Base-by-base conservation (phyloP, 2,888 invertebrate genomes). In the Diploptera punctata region DNA sequence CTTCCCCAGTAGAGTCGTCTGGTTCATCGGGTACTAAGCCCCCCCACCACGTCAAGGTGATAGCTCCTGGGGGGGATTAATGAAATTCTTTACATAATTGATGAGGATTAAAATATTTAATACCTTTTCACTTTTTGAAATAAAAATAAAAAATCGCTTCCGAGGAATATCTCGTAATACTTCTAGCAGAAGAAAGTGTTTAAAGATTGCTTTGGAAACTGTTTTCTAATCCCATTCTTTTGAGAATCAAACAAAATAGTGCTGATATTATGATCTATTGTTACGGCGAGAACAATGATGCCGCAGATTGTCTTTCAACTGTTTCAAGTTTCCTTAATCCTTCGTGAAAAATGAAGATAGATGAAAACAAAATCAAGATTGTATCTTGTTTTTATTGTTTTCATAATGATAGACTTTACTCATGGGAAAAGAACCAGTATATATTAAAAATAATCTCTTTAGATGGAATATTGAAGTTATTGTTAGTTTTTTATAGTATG, bases 321-420 rank as follows among this genome's bases (percentile, higher is more conserved):
- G 38, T 62, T 62, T 43, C 38, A 2, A 33, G 38, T 18, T n/a
- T 43, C 19, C 43, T 62, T 52, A 62, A 62, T 62, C 62, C 62
- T 33, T 18, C 61, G 21, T 21, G 62, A n/a, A 18, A 29, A 29
- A 62, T 38, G 38, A 38, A 21, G 18, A 38, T n/a, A 10, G 33
- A 61, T 61, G 61, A 38, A 61, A 43, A 62, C 62, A 43, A 62
- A 62, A 62, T 62, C 62, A 62, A 24, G 62, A 43, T 62, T 62
- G 5, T 4, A 19, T 16, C 16, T 13, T 2, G 16, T 62, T 62
- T 62, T 43, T n/a, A n/a, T 62, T 16, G 2, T 24, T 52, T 13
- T 21, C 19, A 52, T 52, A 13, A 9, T 16, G 24, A 24, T 52
- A 52, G 10, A 24, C 24, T 16, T 13, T 24, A 1, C 21, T 52